These are phyloP conservation scores for Podocnemis expansa DNA, from an alignment of 2,113 vertebrate genomes.

Conservation along the genomic window DNA sequence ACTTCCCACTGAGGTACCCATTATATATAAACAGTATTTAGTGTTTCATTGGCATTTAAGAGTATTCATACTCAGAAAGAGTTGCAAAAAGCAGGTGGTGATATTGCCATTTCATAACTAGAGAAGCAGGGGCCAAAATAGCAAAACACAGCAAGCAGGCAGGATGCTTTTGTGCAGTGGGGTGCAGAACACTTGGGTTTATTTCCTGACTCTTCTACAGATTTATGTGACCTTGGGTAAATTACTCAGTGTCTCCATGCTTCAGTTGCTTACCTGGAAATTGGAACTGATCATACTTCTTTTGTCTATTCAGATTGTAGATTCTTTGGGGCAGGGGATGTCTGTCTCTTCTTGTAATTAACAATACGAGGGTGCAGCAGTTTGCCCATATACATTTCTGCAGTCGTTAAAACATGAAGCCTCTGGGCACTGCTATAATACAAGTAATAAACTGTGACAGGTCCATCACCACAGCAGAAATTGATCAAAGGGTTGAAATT, in stretches of 20 bases:
- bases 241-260: not conserved
- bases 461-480: not conserved
- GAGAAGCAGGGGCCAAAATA: not conserved
- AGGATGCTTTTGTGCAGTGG: not conserved
- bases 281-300: not conserved
- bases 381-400: not conserved
- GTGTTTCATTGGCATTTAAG: not conserved
- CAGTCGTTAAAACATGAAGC: not conserved
- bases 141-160: rapidly evolving
- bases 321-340: not conserved
- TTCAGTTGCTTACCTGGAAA: not conserved
- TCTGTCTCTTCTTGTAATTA: not conserved
- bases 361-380: too few relatives aligned
- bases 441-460: not conserved
- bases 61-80: not conserved
- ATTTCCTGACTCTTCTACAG: not conserved
- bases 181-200: not conserved
- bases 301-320: not conserved
- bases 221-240: not conserved
- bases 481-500: not conserved
- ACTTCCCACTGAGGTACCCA: not conserved
- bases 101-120: not conserved
- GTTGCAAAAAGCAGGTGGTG: not conserved
- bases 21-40: rapidly evolving
- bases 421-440: not conserved